Conservation (phyloP, 2,888 invertebrate genomes). For the Drosophila infuscata region DNA sequence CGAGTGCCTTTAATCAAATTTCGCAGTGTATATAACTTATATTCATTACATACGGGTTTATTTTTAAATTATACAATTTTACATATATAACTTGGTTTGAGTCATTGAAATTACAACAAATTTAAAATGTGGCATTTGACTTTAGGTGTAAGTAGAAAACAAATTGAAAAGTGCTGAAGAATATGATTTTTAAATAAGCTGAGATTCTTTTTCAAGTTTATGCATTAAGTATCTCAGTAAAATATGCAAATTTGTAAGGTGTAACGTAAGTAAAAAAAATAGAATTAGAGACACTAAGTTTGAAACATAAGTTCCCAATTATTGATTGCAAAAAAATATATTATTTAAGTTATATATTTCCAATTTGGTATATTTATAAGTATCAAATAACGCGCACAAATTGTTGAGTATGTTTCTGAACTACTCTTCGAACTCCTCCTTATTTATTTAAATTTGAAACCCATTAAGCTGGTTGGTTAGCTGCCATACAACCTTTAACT, state of each 20-base stretch:
- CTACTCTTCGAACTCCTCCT: background rate
- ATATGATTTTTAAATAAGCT: too few relatives aligned
- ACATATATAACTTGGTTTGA: slow-evolving; percentile 22
- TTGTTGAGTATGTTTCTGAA: background rate
- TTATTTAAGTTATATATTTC: background rate
- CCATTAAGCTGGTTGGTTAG: background rate
- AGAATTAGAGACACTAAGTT: background rate
- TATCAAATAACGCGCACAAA: background rate
- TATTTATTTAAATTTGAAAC: background rate
- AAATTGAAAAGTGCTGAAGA: too few relatives aligned
- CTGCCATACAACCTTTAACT: background rate
- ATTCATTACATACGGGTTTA: slow-evolving; percentile 1
- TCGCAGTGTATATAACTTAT: too few relatives aligned
- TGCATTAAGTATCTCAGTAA: too few relatives aligned
- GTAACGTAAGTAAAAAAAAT: background rate
- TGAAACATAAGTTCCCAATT: background rate
- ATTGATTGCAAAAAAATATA: background rate
- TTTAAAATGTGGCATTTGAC: background rate
- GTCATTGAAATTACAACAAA: background rate
- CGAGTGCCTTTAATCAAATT: background rate
- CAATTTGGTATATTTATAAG: background rate
- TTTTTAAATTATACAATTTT: background rate
- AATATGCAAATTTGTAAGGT: background rate
- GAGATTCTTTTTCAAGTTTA: too few relatives aligned
- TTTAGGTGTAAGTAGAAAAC: too few relatives aligned